Evolutionary conservation across 2,888 invertebrate genomes (phyloP).

Genomic region (Epistrophella euchroma): DNA sequence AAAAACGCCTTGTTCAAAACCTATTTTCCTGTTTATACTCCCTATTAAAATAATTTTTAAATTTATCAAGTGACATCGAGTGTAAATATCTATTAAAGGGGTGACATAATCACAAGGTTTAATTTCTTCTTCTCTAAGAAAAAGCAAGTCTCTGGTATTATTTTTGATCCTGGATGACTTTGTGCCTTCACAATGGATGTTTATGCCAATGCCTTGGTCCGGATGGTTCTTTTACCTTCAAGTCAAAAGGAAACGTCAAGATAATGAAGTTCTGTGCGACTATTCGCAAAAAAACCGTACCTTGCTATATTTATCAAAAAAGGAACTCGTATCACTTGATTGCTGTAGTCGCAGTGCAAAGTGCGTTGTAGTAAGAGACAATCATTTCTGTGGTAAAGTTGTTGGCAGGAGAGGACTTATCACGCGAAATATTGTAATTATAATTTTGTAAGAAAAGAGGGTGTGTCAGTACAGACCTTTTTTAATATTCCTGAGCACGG

Average conservation of each 20-base stretch:
- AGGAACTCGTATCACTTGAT: constrained; percentile 2
- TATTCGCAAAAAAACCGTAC: neutral
- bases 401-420: constrained; percentile 10
- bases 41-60: neutral
- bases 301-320: too few relatives aligned
- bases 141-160: neutral
- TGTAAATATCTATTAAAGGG: neutral
- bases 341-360: constrained; percentile 8
- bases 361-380: constrained; percentile 16
- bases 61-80: neutral
- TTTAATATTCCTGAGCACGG: constrained; percentile 22
- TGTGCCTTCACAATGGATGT: neutral
- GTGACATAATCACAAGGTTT: constrained; percentile 3
- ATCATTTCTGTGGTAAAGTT: constrained; percentile 1
- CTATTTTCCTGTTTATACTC: too few relatives aligned
- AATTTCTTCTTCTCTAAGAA: neutral
- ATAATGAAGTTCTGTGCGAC: constrained; percentile 47
- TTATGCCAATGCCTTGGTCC: constrained; percentile 4
- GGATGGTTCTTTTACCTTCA: neutral
- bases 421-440: constrained; percentile 32
- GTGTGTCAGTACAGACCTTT: neutral
- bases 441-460: neutral
- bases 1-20: too few relatives aligned
- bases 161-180: constrained; percentile 7
- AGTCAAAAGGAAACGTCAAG: constrained; percentile 22